A percentile compares a stretch with the other conserved stretches of the same genome.
These are phyloP conservation scores for Mercenaria mercenaria DNA, from an alignment of 1,140 invertebrate species.

Conservation along the genomic window DNA sequence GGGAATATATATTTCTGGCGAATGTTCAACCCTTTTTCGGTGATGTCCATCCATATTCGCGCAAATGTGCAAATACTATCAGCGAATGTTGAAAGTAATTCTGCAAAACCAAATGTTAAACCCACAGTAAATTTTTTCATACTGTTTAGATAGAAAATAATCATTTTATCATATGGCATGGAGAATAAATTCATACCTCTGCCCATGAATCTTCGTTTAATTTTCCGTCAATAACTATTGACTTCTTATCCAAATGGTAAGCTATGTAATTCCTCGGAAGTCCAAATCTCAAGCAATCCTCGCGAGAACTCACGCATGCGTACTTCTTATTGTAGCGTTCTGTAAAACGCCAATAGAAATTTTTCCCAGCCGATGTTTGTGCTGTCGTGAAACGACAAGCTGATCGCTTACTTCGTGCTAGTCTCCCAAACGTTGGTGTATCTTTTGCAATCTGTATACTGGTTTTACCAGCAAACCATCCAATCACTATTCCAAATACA, in stretches of 20 bases:
- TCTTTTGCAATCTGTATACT: neutral
- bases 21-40: too few relatives aligned
- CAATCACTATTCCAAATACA: neutral
- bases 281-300: neutral
- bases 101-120: too few relatives aligned
- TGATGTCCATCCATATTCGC: too few relatives aligned
- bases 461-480: neutral
- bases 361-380: neutral
- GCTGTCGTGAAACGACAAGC: neutral
- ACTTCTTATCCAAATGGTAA: neutral
- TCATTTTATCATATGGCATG: neutral
- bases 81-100: too few relatives aligned
- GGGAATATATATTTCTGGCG: too few relatives aligned
- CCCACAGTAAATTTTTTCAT: too few relatives aligned
- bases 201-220: neutral
- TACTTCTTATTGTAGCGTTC: neutral
- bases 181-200: neutral
- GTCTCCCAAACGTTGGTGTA: neutral
- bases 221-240: neutral
- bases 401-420: neutral
- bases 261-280: slow-evolving; percentile 5
- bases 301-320: neutral
- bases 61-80: too few relatives aligned
- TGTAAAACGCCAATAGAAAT: neutral
- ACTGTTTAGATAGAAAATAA: too few relatives aligned